A percentile compares a stretch with the other conserved stretches of the same genome.
Conservation (phyloP, 37 sponge, comb jelly and placozoan species). For the Diacarnus erythraeanus region DNA sequence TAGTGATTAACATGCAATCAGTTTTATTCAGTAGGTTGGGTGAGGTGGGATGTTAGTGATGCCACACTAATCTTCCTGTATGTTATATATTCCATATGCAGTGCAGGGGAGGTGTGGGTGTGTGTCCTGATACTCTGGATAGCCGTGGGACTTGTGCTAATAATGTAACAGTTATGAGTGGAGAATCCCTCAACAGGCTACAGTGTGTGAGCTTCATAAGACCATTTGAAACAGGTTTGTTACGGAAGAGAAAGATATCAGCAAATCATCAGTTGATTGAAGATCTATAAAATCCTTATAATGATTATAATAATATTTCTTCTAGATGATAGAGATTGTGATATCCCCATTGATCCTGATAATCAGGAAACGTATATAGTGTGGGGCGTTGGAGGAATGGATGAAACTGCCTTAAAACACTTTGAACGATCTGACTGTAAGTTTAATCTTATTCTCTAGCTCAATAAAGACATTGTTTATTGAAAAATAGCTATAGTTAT, state of each 20-base stretch:
- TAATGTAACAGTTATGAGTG: conserved; percentile 22
- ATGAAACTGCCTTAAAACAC: conserved; percentile 56
- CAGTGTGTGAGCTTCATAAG: conserved; percentile 41
- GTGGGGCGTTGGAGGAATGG: conserved; percentile 61
- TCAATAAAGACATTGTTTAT: too few relatives aligned
- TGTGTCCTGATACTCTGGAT: conserved; percentile 41
- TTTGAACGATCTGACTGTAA: conserved; percentile 32
- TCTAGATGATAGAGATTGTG: conserved; percentile 25
- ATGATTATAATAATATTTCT: neutral
- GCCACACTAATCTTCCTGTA: neutral
- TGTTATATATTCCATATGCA: neutral
- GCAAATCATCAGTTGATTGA: neutral
- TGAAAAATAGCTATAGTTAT: too few relatives aligned
- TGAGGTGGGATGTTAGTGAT: neutral
- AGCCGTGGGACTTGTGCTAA: conserved; percentile 24
- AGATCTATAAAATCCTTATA: neutral
- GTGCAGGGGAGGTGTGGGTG: conserved; percentile 50
- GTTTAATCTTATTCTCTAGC: too few relatives aligned
- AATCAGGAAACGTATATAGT: conserved; percentile 53
- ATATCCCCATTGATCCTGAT: conserved; percentile 19
- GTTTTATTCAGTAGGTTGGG: too few relatives aligned
- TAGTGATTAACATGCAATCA: too few relatives aligned
- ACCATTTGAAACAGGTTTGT: conserved; percentile 32
- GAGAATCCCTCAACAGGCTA: neutral
- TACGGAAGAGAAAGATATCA: too few relatives aligned